Evolutionary conservation across 2,113 vertebrate species (phyloP).

Genomic region (Panthera uncia): DNA sequence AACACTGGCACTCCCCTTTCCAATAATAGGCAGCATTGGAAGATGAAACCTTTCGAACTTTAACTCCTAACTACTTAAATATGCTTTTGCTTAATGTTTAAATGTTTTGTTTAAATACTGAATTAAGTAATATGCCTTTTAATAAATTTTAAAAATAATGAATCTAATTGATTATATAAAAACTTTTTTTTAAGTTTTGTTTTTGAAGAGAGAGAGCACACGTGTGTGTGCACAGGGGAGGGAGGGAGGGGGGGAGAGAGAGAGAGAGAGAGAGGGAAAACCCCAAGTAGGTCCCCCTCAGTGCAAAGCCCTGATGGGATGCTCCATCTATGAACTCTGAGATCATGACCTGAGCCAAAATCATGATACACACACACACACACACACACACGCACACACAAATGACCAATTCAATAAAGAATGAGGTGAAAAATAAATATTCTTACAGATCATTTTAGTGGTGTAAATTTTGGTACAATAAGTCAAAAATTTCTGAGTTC

Average conservation of each 20-base stretch:
- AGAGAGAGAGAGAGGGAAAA: too few relatives aligned
- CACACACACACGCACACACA: background rate
- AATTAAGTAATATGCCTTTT: background rate
- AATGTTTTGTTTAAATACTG: background rate
- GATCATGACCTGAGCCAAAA: too few relatives aligned
- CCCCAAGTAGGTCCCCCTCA: too few relatives aligned
- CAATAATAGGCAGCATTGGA: background rate
- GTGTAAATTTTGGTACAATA: background rate
- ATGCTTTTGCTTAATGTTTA: background rate
- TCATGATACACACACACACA: too few relatives aligned
- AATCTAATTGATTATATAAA: background rate
- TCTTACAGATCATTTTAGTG: background rate
- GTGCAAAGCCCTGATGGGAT: too few relatives aligned
- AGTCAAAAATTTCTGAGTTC: background rate
- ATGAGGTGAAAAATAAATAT: background rate
- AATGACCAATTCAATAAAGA: background rate
- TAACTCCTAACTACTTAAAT: background rate
- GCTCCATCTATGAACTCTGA: too few relatives aligned
- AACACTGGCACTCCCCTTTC: background rate
- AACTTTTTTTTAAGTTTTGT: background rate
- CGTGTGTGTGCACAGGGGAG: too few relatives aligned
- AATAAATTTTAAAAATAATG: background rate
- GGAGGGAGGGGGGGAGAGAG: too few relatives aligned
- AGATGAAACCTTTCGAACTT: background rate
- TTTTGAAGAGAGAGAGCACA: too few relatives aligned